Evolutionary conservation across 2,113 vertebrate genomes (phyloP).

Genomic region (Triplophysa siluroides): DNA sequence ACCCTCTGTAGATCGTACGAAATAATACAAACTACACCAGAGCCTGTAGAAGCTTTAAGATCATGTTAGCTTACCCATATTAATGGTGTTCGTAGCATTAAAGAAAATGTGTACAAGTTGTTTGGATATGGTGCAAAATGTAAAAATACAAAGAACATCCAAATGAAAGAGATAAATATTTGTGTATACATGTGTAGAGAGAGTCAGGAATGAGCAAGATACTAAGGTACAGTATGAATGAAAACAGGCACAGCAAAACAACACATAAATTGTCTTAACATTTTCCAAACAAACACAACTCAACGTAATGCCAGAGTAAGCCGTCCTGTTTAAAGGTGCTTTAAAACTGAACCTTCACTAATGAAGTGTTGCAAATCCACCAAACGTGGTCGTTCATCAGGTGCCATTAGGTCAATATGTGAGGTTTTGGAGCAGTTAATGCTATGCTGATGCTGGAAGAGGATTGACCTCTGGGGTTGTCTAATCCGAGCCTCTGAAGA

Average conservation of each 20-base stretch:
- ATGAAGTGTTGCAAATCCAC: constrained; percentile 9
- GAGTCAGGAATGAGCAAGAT: no score
- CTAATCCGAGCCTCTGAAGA: constrained; percentile 70
- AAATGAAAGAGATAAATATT: no score
- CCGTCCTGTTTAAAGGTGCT: not conserved
- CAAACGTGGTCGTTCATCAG: not conserved
- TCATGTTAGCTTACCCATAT: not conserved
- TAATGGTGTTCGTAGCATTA: not conserved
- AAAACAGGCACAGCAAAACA: no score
- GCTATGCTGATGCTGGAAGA: constrained; percentile 11
- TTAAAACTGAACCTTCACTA: not conserved
- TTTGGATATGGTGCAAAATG: not conserved
- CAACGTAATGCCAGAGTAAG: not conserved
- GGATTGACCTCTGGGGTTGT: constrained; percentile 50
- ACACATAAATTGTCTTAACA: not conserved
- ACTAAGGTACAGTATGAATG: no score
- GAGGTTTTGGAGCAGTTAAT: constrained; percentile 62
- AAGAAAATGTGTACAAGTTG: not conserved
- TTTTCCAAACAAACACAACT: not conserved
- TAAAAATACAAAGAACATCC: no score
- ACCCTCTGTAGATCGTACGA: not conserved
- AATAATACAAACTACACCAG: not conserved
- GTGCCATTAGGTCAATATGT: constrained; percentile 52
- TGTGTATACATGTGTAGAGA: no score
- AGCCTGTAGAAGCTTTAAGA: not conserved